Evolutionary conservation across 1,140 invertebrate genomes (phyloP).

Genomic region (Calephelis nemesis): DNA sequence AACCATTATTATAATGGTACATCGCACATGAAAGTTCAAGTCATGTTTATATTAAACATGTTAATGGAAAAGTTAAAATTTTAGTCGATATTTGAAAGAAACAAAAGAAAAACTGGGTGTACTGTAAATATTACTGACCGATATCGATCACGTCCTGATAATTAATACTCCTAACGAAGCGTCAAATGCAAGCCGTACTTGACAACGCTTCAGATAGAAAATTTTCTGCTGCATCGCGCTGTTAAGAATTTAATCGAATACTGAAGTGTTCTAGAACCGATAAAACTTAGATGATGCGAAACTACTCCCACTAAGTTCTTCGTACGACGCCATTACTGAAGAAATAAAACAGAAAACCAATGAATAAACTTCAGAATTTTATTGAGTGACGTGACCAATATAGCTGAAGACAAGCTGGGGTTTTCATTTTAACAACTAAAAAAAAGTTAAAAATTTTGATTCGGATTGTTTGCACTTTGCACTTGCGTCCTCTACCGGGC

Average conservation of each 20-base stretch:
- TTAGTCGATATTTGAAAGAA: too few relatives aligned
- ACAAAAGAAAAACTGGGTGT: too few relatives aligned
- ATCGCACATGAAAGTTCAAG: too few relatives aligned
- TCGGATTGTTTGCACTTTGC: too few relatives aligned
- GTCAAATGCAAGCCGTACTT: conserved; percentile 1
- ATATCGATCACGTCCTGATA: background rate
- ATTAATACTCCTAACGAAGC: background rate
- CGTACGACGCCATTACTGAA: conserved; percentile 8
- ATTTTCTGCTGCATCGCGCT: too few relatives aligned
- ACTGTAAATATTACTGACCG: too few relatives aligned
- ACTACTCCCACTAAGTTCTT: conserved; percentile 5
- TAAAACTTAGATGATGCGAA: conserved; percentile 13
- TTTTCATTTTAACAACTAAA: too few relatives aligned
- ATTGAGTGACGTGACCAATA: conserved; percentile 9
- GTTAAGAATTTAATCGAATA: conserved; percentile 15
- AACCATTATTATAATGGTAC: too few relatives aligned
- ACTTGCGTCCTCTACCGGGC: too few relatives aligned
- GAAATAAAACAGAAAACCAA: conserved; percentile 13
- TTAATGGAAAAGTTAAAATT: too few relatives aligned
- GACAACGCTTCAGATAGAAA: background rate
- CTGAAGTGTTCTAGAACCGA: conserved; percentile 6
- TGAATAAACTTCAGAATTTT: conserved; percentile 8
- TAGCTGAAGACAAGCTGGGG: background rate
- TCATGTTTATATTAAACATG: too few relatives aligned
- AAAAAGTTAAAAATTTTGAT: too few relatives aligned